These are phyloP conservation scores for Sisyra terminalis DNA, from an alignment of 2,888 invertebrate species.

Conservation along the genomic window DNA sequence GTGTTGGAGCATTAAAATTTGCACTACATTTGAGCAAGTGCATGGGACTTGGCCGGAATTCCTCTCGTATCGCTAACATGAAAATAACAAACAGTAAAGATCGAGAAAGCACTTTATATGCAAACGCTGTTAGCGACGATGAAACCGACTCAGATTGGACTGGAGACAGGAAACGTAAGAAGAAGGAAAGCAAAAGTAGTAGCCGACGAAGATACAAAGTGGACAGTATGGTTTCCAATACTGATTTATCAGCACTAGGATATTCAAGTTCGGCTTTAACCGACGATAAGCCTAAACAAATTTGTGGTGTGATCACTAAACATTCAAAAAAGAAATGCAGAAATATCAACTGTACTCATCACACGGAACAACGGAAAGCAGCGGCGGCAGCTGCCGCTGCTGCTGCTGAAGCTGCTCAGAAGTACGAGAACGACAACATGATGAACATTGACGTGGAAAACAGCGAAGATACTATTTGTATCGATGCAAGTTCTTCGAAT, in stretches of 20 bases:
- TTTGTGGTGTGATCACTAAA: slow-evolving; percentile 2
- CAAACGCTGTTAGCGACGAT: slow-evolving; percentile 5
- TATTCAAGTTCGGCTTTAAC: not conserved
- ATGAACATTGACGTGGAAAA: not conserved
- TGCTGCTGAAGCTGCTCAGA: slow-evolving; percentile 3
- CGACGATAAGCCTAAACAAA: slow-evolving; percentile 5
- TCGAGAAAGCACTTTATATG: slow-evolving; percentile 1
- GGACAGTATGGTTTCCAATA: not conserved
- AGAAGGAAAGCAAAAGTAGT: slow-evolving; percentile 3
- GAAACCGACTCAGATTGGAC: slow-evolving; percentile 8
- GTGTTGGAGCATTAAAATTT: slow-evolving; percentile 1
- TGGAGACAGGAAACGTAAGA: slow-evolving; percentile 7
- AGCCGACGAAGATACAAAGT: slow-evolving; percentile 3
- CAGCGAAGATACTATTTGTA: slow-evolving; percentile 1
- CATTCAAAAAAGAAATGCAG: slow-evolving; percentile 7
- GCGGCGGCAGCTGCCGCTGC: not conserved
- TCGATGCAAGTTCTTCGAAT: not conserved
- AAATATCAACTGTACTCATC: slow-evolving; percentile 3
- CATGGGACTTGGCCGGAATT: slow-evolving; percentile 6
- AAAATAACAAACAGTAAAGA: slow-evolving; percentile 4
- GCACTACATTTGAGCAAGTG: slow-evolving; percentile 5
- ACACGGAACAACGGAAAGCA: slow-evolving; percentile 3
- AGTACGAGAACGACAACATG: slow-evolving; percentile 2
- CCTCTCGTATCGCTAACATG: slow-evolving; percentile 5
- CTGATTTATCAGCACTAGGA: not conserved